Percentiles rank a stretch among this genome's conserved stretches.
Evolutionary conservation across 2,888 invertebrate species (phyloP).

Genomic region (Ephialtes manifestator): DNA sequence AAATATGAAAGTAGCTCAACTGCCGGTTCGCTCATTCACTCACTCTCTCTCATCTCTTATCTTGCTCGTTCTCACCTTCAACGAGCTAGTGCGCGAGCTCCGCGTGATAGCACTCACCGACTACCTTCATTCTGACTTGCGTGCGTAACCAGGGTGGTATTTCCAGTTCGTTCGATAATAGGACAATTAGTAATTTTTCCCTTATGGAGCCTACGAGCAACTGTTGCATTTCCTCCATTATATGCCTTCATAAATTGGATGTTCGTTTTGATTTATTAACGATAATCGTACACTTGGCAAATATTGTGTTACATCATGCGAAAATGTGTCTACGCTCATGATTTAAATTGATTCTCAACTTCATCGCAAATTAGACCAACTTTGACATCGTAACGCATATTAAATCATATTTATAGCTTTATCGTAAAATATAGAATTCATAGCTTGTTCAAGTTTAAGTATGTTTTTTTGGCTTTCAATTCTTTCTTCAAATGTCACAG

Average conservation of each 20-base stretch:
- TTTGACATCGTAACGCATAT: neutral
- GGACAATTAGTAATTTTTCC: constrained; percentile 56
- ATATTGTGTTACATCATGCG: neutral
- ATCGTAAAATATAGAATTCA: neutral
- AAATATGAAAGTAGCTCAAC: constrained; percentile 86
- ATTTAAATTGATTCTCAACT: constrained; percentile 17
- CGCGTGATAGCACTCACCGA: constrained; percentile 40
- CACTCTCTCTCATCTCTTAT: constrained; percentile 66
- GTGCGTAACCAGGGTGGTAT: constrained; percentile 66
- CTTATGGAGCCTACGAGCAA: constrained; percentile 16
- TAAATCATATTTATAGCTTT: neutral
- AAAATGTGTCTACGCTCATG: neutral
- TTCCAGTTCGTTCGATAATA: constrained; percentile 68
- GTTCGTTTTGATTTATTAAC: constrained; percentile 43
- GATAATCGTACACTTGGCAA: neutral
- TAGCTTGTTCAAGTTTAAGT: neutral
- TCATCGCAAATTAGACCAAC: neutral
- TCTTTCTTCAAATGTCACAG: neutral
- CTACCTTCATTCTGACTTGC: constrained; percentile 60
- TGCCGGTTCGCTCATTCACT: constrained; percentile 78
- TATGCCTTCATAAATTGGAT: constrained; percentile 25
- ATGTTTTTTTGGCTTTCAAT: neutral
- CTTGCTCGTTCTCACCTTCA: constrained; percentile 66
- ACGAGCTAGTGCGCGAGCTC: constrained; percentile 35
- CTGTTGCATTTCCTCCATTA: constrained; percentile 27